Base-by-base conservation (phyloP, 2,797 vertebrate genomes). In the Poeciliopsis turneri region DNA sequence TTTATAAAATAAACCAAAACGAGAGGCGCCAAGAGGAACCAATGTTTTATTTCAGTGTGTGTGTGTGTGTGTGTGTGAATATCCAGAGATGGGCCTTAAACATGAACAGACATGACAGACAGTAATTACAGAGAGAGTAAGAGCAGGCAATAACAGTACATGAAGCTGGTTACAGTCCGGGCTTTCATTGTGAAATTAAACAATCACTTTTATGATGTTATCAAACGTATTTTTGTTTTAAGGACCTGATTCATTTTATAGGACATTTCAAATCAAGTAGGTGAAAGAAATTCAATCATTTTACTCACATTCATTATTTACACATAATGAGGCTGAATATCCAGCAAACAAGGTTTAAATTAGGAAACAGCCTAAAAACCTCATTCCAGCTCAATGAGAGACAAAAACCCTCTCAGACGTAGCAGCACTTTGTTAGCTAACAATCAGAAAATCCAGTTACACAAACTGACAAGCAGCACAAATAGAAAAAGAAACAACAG, bases 1-100 rank as follows among this genome's bases (percentile, higher is more conserved):
- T 12, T 20, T 47, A 57, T 79, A 82, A 83, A 80, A 5, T 61
- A 82, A 78, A 47, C n/a, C 5, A 43, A 33, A 66, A 36, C 64
- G 59, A 72, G 43, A 11, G 3, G 7, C 53, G 82, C 73, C 51
- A 55, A 51, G 68, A 76, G 80, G 83, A 90, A 90, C 76, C 80
- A 64, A 84, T 84, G 85, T 82, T 93, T 93, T 93, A 93, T 93
- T 93, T 87, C 55, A 73, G 61, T 81, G 82, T 81, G 87, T 86
- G 61, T 39, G 74, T 30, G 30, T 33, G 30, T 82, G 76, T 82
- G 69, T 70, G 77, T 33, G 33, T 88, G 89, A 74, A 73, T 82
- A 83, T 82, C 85, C 57, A 76, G 82, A 87, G 75, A 83, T 45
- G 25, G 82, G 68, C 77, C 81, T 85, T 74, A 84, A 84, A 79